These are phyloP conservation scores for Chrysocyon brachyurus DNA, from an alignment of 2,797 vertebrate species.

Conservation along the genomic window DNA sequence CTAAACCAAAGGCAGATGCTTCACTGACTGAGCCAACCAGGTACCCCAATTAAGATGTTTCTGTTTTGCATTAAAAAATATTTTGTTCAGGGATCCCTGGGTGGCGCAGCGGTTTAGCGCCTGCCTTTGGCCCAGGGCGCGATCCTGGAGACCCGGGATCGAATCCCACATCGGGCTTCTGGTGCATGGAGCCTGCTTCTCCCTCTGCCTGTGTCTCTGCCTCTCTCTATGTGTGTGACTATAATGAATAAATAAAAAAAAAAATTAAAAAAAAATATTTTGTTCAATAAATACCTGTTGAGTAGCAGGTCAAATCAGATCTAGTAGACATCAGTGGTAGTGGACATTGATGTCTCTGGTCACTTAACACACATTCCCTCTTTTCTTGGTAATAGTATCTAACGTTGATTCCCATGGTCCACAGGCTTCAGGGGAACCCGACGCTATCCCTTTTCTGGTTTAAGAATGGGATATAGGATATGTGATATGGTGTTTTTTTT, in stretches of 20 bases:
- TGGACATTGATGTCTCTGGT: not conserved
- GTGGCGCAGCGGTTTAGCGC: too few relatives aligned
- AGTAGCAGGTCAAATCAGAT: constrained; percentile 18
- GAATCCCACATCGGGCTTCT: too few relatives aligned
- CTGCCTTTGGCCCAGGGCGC: too few relatives aligned
- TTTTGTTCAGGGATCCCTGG: too few relatives aligned
- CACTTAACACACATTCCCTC: not conserved
- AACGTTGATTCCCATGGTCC: not conserved
- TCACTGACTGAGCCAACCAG: too few relatives aligned
- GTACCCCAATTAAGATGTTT: not conserved
- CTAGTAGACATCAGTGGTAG: not conserved
- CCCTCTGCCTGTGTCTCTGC: too few relatives aligned
- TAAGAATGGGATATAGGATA: not conserved
- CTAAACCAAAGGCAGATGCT: too few relatives aligned
- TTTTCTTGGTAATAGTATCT: constrained; percentile 41
- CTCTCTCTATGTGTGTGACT: too few relatives aligned
- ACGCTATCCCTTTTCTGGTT: not conserved
- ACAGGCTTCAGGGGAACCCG: not conserved
- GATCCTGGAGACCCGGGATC: too few relatives aligned
- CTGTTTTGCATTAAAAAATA: not conserved
- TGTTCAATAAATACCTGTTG: not conserved
- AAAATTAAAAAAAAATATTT: constrained; percentile 6
- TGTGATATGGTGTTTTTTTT: not conserved
- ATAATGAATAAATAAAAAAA: too few relatives aligned
- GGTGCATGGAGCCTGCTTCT: too few relatives aligned